phyloP scores from a whole-genome alignment of 2,113 vertebrate species.

The Siphamia tubifer region DNA sequence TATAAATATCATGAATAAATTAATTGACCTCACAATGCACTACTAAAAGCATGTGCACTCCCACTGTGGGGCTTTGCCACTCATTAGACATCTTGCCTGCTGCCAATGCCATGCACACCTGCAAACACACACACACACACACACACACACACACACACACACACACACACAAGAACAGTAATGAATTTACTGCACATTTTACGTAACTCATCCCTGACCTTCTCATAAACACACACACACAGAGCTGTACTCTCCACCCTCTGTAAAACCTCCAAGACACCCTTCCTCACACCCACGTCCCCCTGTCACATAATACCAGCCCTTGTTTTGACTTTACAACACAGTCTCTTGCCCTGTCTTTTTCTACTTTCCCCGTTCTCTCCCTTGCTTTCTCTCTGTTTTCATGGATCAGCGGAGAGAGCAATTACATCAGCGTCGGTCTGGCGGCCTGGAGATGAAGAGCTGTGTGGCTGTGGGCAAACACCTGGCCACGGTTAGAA shows the following conservation, averaged over 20 bases:
- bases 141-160: conserved; percentile 11
- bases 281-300: conserved; percentile 25
- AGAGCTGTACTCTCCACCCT: conserved; percentile 42
- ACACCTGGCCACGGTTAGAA: conserved; percentile 75
- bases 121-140: conserved; percentile 15
- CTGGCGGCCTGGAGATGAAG: conserved; percentile 70
- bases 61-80: conserved; percentile 37
- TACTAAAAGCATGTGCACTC: conserved; percentile 51
- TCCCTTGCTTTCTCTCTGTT: conserved; percentile 54
- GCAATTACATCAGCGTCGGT: conserved; percentile 76
- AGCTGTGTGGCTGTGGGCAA: conserved; percentile 66
- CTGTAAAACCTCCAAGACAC: conserved; percentile 43
- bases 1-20: conserved; percentile 85
- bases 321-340: conserved; percentile 37
- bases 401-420: conserved; percentile 75
- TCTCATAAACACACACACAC: conserved; percentile 52
- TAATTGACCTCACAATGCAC: conserved; percentile 61
- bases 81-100: conserved; percentile 25
- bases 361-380: conserved; percentile 23
- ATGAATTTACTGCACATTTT: conserved; percentile 4
- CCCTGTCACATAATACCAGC: conserved; percentile 21
- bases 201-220: conserved; percentile 38
- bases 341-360: conserved; percentile 10
- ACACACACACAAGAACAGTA: conserved; percentile 4
- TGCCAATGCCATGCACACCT: conserved; percentile 31